These are phyloP conservation scores for Carassius carassius DNA, from an alignment of 2,113 vertebrate genomes.

Conservation along the genomic window DNA sequence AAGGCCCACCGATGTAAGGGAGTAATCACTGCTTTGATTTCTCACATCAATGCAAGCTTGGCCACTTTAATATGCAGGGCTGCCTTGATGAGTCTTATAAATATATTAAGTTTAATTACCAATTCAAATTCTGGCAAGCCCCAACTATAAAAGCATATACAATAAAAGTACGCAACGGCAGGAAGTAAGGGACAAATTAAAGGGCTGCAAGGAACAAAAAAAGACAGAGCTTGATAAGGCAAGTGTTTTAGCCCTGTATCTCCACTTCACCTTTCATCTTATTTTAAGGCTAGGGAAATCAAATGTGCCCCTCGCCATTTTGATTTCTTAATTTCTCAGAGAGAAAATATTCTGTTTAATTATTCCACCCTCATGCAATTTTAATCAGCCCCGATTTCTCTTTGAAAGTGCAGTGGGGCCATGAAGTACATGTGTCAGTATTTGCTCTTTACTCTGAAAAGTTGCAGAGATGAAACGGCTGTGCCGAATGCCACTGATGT, in stretches of 20 bases:
- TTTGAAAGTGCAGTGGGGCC: conserved; percentile 71
- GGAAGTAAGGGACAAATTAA: conserved; percentile 70
- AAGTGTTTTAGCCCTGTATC: conserved; percentile 67
- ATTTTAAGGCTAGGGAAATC: conserved; percentile 70
- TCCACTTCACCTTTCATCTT: conserved; percentile 70
- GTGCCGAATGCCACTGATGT: conserved; percentile 75
- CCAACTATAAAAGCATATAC: conserved; percentile 74
- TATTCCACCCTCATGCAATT: conserved; percentile 77
- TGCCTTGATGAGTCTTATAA: conserved; percentile 76
- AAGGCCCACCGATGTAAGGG: conserved; percentile 71
- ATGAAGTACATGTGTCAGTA: conserved; percentile 79
- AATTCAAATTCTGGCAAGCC: conserved; percentile 75
- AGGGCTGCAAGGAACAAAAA: conserved; percentile 76
- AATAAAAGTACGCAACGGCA: conserved; percentile 71
- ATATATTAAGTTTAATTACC: conserved; percentile 83
- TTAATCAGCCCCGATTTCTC: conserved; percentile 69
- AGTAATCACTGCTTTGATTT: conserved; percentile 81
- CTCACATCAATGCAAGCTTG: conserved; percentile 79
- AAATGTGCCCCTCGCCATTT: conserved; percentile 63
- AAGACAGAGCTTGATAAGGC: conserved; percentile 71
- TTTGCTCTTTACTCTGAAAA: conserved; percentile 70
- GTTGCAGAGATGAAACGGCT: conserved; percentile 68
- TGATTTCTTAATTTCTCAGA: conserved; percentile 73
- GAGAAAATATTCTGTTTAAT: conserved; percentile 76
- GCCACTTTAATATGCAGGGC: conserved; percentile 79